These are phyloP conservation scores for Podilymbus podiceps DNA, from an alignment of 2,113 vertebrate genomes.

Conservation along the genomic window DNA sequence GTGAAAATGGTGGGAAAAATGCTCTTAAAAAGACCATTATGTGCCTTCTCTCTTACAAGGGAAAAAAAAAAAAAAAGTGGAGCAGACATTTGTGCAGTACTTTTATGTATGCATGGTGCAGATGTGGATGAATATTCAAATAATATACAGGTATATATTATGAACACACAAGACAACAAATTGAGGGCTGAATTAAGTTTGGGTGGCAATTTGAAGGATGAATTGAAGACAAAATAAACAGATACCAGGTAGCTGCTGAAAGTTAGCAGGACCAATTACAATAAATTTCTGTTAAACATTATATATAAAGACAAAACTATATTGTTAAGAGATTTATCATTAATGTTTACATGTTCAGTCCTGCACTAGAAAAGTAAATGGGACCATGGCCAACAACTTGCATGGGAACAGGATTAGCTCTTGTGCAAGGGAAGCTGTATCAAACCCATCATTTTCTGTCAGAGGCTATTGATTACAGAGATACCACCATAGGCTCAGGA, in stretches of 20 bases:
- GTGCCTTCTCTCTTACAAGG: neutral
- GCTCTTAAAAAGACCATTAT: neutral
- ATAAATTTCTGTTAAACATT: neutral
- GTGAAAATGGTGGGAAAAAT: neutral
- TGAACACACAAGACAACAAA: neutral
- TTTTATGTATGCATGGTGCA: neutral
- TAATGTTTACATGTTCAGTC: neutral
- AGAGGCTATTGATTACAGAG: neutral
- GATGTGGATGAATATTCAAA: neutral
- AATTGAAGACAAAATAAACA: neutral
- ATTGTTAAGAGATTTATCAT: neutral
- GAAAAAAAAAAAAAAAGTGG: neutral
- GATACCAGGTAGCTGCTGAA: neutral
- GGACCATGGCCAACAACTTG: neutral
- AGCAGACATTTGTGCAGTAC: neutral
- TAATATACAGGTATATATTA: neutral
- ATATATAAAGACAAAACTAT: no score
- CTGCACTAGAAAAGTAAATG: neutral
- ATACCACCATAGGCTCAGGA: neutral
- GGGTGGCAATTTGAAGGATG: neutral
- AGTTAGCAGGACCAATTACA: neutral
- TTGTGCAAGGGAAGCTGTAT: neutral
- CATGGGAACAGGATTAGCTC: neutral
- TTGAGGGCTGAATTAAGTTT: neutral
- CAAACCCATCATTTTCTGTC: neutral